Conservation (phyloP, 1,140 invertebrate species). For the Aphis craccivora region DNA sequence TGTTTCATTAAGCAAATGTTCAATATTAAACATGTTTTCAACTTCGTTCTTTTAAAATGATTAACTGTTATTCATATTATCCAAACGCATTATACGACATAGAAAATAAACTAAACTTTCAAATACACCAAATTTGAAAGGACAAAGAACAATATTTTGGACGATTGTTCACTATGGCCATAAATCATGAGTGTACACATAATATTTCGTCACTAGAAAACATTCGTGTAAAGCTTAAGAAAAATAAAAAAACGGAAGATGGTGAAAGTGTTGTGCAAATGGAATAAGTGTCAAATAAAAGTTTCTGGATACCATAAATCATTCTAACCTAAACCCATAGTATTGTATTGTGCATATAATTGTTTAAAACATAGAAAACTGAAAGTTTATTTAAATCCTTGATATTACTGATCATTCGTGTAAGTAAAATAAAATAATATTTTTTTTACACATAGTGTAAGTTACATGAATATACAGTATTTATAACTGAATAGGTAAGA, state of each 20-base stretch:
- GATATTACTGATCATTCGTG: background rate
- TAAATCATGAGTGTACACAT: constrained; percentile 47
- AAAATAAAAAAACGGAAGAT: constrained; percentile 24
- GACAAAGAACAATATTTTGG: constrained; percentile 43
- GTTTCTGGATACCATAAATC: constrained; percentile 25
- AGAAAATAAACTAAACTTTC: constrained; percentile 27
- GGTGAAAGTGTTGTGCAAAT: constrained; percentile 46
- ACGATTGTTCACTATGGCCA: constrained; percentile 32
- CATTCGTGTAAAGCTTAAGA: constrained; percentile 23
- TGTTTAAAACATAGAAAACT: constrained; percentile 23
- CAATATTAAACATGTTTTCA: background rate
- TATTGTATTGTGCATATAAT: constrained; percentile 21
- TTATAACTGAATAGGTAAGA: background rate
- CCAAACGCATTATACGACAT: background rate
- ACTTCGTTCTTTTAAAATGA: background rate
- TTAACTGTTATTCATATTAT: background rate
- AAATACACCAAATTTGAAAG: constrained; percentile 33
- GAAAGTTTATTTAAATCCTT: constrained; percentile 22
- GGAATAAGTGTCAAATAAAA: constrained; percentile 54
- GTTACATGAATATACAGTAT: background rate
- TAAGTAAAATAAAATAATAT: background rate
- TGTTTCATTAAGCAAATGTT: background rate
- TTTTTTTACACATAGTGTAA: background rate
- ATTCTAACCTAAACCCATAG: background rate
- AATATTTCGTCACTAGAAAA: constrained; percentile 44